Percentiles rank a stretch among this genome's conserved stretches.
Evolutionary conservation across 2,888 invertebrate genomes (phyloP).

Genomic region (Mimas tiliae): DNA sequence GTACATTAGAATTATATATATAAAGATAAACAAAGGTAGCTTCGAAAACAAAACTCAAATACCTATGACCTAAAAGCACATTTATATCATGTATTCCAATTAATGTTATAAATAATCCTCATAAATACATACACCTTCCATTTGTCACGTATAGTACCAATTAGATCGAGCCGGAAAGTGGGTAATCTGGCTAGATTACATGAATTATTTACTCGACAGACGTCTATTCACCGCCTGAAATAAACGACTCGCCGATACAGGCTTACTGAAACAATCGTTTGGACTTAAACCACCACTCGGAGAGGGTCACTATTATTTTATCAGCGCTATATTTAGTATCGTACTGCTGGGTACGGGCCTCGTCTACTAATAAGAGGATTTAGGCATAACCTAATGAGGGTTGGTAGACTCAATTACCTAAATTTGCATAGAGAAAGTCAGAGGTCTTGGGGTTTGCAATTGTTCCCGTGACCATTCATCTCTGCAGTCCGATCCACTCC

Average conservation of each 20-base stretch:
- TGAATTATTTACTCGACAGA: slow-evolving; percentile 22
- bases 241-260: slow-evolving; percentile 6
- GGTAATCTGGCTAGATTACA: slow-evolving; percentile 17
- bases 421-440: too few species aligned
- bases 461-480: too few species aligned
- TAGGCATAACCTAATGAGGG: too few species aligned
- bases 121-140: not conserved
- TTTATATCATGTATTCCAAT: not conserved
- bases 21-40: not conserved
- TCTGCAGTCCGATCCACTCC: too few species aligned
- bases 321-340: too few species aligned
- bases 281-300: not conserved
- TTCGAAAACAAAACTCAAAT: not conserved
- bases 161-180: not conserved
- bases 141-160: slow-evolving; percentile 9
- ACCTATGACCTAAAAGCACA: not conserved
- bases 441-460: too few species aligned
- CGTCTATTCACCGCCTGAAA: slow-evolving; percentile 16
- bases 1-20: too few species aligned
- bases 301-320: not conserved
- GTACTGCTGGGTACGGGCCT: not conserved
- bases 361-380: too few species aligned
- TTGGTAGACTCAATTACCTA: too few species aligned
- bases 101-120: not conserved
- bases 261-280: slow-evolving; percentile 6